phyloP scores from a whole-genome alignment of 2,888 invertebrate genomes.

The Rhagonycha fulva region DNA sequence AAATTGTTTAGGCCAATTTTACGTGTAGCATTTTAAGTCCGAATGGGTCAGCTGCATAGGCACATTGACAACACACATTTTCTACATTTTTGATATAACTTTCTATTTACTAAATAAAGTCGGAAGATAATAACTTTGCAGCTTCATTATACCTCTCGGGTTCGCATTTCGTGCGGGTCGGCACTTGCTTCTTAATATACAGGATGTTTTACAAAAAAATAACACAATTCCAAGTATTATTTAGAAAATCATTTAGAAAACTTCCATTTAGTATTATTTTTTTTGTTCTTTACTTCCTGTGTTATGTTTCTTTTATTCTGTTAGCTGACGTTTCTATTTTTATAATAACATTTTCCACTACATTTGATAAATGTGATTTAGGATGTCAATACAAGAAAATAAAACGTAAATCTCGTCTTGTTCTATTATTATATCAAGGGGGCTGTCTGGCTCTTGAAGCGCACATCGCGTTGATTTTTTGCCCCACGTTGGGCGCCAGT shows the following conservation, averaged over 20 bases:
- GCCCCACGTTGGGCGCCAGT: too few species aligned
- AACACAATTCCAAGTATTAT: background rate
- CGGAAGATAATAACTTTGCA: slow-evolving; percentile 1
- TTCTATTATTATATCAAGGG: background rate
- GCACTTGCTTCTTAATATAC: background rate
- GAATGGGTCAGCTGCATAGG: slow-evolving; percentile 9
- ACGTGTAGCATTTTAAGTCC: slow-evolving; percentile 9
- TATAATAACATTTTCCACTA: background rate
- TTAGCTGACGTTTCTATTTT: background rate
- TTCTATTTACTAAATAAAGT: slow-evolving; percentile 5
- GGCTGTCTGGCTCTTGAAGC: background rate
- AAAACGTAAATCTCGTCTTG: background rate
- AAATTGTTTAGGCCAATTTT: slow-evolving; percentile 1
- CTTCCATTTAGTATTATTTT: background rate
- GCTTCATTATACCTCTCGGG: slow-evolving; percentile 1
- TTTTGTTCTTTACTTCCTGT: background rate
- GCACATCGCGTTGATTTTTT: too few species aligned
- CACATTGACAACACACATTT: slow-evolving; percentile 15
- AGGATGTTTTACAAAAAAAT: background rate
- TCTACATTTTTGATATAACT: slow-evolving; percentile 28
- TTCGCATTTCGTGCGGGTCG: background rate
- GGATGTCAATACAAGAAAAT: background rate
- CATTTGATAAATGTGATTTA: background rate
- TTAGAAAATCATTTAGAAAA: background rate
- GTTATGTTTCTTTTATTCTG: background rate